A percentile compares a stretch with the other conserved stretches of the same genome.
These are phyloP conservation scores for Ianthella basta DNA, from an alignment of 37 sponge, comb jelly and placozoan species.

Conservation along the genomic window DNA sequence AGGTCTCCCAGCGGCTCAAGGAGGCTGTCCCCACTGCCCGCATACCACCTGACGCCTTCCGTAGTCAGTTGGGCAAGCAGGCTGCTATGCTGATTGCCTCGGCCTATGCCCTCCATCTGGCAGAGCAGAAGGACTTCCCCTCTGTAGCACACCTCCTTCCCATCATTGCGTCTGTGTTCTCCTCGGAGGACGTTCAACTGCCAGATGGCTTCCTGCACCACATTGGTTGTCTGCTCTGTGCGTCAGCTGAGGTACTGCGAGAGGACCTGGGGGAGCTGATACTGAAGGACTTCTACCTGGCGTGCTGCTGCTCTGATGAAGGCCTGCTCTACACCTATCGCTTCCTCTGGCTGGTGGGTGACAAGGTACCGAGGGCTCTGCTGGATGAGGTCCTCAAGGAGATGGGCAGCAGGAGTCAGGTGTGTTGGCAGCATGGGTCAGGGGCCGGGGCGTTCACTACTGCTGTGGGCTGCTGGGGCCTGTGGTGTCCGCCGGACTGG, in stretches of 20 bases:
- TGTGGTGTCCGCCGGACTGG: too few relatives aligned
- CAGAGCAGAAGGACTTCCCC: slow-evolving; percentile 61
- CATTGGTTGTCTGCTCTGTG: slow-evolving; percentile 38
- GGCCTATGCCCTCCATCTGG: slow-evolving; percentile 48
- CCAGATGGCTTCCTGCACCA: slow-evolving; percentile 73
- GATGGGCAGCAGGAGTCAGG: slow-evolving; percentile 58
- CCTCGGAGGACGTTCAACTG: slow-evolving; percentile 21
- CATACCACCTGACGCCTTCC: slow-evolving; percentile 29
- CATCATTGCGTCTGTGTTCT: slow-evolving; percentile 48
- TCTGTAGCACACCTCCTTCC: slow-evolving; percentile 51
- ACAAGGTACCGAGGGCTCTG: slow-evolving; percentile 20
- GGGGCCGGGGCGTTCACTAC: too few relatives aligned
- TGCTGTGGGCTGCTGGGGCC: too few relatives aligned
- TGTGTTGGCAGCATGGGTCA: not conserved
- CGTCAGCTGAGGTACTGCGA: slow-evolving; percentile 18
- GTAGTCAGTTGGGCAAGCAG: slow-evolving; percentile 32
- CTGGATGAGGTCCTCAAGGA: slow-evolving; percentile 52
- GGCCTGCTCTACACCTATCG: slow-evolving; percentile 61
- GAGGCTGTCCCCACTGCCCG: slow-evolving; percentile 39
- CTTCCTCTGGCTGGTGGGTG: slow-evolving; percentile 48
- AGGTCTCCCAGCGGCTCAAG: slow-evolving; percentile 44
- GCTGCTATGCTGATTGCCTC: slow-evolving; percentile 59
- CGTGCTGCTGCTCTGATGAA: slow-evolving; percentile 57
- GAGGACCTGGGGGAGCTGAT: slow-evolving; percentile 36
- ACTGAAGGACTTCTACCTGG: slow-evolving; percentile 65